Conservation (phyloP, 2,113 vertebrate genomes). For the Heptranchias perlo region DNA sequence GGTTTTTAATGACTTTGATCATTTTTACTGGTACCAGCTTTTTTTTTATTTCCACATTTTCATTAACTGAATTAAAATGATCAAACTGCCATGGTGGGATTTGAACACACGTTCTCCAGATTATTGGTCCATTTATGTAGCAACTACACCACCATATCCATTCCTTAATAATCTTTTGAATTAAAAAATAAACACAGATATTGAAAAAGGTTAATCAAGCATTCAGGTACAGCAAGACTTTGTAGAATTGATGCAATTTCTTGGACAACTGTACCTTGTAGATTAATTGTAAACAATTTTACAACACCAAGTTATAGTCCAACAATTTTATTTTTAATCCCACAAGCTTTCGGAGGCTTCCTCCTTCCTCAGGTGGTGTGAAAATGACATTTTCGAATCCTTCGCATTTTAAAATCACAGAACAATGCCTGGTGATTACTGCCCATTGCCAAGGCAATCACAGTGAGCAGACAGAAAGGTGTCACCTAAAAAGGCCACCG, state of each 20-base stretch:
- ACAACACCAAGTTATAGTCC: too few species aligned
- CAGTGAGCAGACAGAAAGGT: too few species aligned
- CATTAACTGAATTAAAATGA: neutral
- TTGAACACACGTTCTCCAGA: neutral
- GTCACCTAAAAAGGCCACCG: too few species aligned
- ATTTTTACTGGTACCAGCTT: neutral
- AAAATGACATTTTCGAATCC: too few species aligned
- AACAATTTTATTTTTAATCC: too few species aligned
- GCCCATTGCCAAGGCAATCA: too few species aligned
- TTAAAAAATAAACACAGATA: neutral
- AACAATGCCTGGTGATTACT: too few species aligned
- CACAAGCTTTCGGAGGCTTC: too few species aligned
- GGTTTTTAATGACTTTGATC: neutral
- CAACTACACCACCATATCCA: neutral
- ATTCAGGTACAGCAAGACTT: neutral
- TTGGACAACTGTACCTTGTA: neutral
- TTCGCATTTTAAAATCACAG: too few species aligned
- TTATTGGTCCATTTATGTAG: neutral
- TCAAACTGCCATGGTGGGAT: neutral
- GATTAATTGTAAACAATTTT: too few species aligned
- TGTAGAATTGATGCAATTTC: neutral
- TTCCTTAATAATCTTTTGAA: neutral
- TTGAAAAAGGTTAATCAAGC: neutral
- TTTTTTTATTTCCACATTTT: neutral
- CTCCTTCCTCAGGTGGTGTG: too few species aligned